Evolutionary conservation across 2,113 vertebrate species (phyloP).

Genomic region (Caretta caretta): DNA sequence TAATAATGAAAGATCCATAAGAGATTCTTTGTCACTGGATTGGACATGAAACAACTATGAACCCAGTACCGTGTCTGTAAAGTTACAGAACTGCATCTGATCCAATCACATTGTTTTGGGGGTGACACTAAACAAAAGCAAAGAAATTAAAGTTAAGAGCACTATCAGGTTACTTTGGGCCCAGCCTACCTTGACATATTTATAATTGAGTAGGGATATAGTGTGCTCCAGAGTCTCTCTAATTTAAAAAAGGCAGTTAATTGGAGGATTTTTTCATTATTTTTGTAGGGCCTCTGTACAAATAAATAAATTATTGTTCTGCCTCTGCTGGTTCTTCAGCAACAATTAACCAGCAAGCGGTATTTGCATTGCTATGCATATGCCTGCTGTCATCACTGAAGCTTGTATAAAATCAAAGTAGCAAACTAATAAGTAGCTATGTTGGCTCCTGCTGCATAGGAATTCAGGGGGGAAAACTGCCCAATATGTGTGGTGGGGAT

Average conservation of each 20-base stretch:
- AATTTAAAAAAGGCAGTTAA: background rate
- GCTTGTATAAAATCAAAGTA: background rate
- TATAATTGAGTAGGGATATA: background rate
- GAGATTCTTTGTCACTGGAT: background rate
- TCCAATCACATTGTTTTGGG: background rate
- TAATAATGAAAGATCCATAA: background rate
- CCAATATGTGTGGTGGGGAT: background rate
- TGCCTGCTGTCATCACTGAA: background rate
- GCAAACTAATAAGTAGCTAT: background rate
- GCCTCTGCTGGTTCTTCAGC: background rate
- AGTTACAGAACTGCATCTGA: background rate
- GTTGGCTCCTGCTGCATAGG: background rate
- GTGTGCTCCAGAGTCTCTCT: background rate
- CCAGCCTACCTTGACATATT: background rate
- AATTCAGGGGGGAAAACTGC: rapidly evolving
- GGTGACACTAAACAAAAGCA: background rate
- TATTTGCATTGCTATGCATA: background rate
- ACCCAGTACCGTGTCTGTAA: background rate
- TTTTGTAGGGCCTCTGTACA: background rate
- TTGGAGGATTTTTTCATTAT: background rate
- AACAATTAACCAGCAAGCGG: background rate
- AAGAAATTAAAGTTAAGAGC: background rate
- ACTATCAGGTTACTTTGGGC: background rate
- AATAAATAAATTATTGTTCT: background rate
- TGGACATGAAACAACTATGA: background rate